These are phyloP conservation scores for Ethmia dodecea DNA, from an alignment of 2,888 invertebrate genomes.

Conservation along the genomic window DNA sequence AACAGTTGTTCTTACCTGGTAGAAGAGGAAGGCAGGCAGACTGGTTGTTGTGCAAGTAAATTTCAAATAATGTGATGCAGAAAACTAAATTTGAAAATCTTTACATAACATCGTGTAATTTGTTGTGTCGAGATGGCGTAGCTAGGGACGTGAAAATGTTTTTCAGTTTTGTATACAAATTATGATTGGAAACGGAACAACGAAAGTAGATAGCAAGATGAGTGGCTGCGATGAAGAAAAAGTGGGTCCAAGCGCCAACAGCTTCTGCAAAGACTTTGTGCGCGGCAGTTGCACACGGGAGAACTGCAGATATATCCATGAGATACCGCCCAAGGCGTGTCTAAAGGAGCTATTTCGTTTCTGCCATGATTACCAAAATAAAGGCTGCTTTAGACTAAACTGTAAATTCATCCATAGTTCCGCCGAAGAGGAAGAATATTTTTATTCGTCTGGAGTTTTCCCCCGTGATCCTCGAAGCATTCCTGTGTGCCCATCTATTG, in stretches of 20 bases:
- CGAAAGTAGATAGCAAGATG: conserved; percentile 32
- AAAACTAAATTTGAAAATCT: too few species aligned
- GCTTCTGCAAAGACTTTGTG: conserved; percentile 70
- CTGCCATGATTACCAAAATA: conserved; percentile 82
- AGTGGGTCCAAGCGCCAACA: conserved; percentile 28
- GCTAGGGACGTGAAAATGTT: too few species aligned
- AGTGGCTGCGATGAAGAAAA: conserved; percentile 47
- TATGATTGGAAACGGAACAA: conserved; percentile 36
- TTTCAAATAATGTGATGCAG: too few species aligned
- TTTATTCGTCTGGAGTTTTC: conserved; percentile 79
- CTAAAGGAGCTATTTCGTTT: conserved; percentile 68
- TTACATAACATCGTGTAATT: too few species aligned
- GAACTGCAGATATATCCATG: conserved; percentile 67
- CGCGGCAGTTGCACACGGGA: conserved; percentile 74
- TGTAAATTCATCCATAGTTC: conserved; percentile 85
- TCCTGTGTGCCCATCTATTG: conserved; percentile 79
- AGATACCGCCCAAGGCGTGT: conserved; percentile 48
- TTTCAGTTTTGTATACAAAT: too few species aligned
- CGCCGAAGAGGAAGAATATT: conserved; percentile 82
- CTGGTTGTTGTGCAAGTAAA: too few species aligned
- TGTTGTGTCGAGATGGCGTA: too few species aligned
- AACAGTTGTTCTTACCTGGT: too few species aligned
- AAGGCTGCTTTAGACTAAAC: conserved; percentile 79
- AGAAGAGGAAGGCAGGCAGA: too few species aligned
- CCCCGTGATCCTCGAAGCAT: conserved; percentile 62